A percentile compares a stretch with the other conserved stretches of the same genome.
These are phyloP conservation scores for Polypedilum pembai DNA, from an alignment of 1,140 invertebrate genomes.

Conservation along the genomic window DNA sequence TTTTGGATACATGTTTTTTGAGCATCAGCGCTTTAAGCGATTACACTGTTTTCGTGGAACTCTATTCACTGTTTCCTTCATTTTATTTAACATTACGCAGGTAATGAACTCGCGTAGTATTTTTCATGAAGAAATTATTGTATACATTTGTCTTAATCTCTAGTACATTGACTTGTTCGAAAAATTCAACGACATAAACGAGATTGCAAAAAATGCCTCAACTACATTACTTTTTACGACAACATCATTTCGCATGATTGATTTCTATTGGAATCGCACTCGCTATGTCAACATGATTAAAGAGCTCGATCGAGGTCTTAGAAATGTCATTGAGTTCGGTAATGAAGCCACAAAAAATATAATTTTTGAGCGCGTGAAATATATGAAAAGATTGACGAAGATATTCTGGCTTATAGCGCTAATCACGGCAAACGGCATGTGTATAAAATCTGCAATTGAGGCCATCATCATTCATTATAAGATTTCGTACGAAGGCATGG, in stretches of 20 bases:
- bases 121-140: neutral
- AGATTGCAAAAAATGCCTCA: neutral
- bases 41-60: neutral
- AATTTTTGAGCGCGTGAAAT: neutral
- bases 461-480: neutral
- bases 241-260: neutral
- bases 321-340: neutral
- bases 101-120: neutral
- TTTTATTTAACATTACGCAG: neutral
- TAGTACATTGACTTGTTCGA: neutral
- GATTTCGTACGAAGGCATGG: too few species aligned
- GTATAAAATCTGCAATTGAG: neutral
- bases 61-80: neutral
- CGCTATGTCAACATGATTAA: neutral
- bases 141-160: neutral
- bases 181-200: neutral
- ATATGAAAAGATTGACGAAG: neutral
- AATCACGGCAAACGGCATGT: neutral
- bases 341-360: neutral
- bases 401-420: neutral
- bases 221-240: neutral
- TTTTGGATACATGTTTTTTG: conserved; percentile 16
- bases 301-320: neutral
- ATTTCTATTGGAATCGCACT: conserved; percentile 19
- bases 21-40: neutral